Conservation (phyloP, 2,888 invertebrate genomes). For the Resseliella maxima region DNA sequence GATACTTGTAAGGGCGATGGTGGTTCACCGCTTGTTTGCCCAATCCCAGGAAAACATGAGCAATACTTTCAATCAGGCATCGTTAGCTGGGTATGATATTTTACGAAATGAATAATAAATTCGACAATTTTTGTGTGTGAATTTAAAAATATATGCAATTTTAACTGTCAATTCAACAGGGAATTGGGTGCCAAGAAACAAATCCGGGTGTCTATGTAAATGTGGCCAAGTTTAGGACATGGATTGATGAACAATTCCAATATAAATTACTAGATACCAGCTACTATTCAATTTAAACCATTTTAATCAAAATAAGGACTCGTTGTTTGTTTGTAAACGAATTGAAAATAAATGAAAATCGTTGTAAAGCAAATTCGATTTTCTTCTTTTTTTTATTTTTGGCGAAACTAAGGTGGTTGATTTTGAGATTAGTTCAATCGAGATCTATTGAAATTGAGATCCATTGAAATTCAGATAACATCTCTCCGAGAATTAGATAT, state of each 20-base stretch:
- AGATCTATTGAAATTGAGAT: too few species aligned
- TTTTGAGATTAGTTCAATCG: too few species aligned
- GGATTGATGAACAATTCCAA: slow-evolving; percentile 74
- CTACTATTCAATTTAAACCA: not conserved
- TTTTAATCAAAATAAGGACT: not conserved
- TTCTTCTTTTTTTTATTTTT: too few species aligned
- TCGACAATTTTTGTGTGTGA: too few species aligned
- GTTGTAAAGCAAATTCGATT: too few species aligned
- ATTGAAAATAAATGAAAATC: not conserved
- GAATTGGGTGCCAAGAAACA: slow-evolving; percentile 77
- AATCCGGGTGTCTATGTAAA: slow-evolving; percentile 73
- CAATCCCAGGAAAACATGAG: slow-evolving; percentile 68
- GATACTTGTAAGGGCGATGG: slow-evolving; percentile 70
- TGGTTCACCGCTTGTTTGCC: slow-evolving; percentile 82
- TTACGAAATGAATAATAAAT: too few species aligned
- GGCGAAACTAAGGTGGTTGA: too few species aligned
- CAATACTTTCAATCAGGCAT: slow-evolving; percentile 69
- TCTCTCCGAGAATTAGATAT: too few species aligned
- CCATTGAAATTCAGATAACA: too few species aligned
- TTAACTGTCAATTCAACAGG: too few species aligned
- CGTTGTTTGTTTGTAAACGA: not conserved
- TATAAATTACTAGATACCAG: not conserved
- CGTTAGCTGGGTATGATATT: slow-evolving; percentile 79
- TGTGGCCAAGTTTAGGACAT: slow-evolving; percentile 72
- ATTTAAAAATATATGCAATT: too few species aligned